phyloP scores from a whole-genome alignment of 2,888 invertebrate genomes.

The Melanostoma mellinum region DNA sequence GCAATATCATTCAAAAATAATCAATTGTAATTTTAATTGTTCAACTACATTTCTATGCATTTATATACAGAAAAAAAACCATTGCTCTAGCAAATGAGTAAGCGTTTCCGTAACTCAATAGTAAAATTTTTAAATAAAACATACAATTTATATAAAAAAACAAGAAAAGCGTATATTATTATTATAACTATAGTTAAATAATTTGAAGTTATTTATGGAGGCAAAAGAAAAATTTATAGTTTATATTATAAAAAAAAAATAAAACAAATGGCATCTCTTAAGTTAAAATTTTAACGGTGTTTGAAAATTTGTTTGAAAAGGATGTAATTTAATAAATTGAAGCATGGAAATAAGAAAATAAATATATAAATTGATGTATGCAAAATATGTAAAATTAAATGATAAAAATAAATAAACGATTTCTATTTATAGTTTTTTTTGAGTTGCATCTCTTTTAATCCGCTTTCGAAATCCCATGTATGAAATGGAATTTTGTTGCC shows the following conservation, averaged over 20 bases:
- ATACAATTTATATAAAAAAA: constrained; percentile 12
- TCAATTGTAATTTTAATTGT: constrained; percentile 11
- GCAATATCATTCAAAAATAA: constrained; percentile 20
- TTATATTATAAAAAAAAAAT: constrained; percentile 25
- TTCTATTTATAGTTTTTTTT: constrained; percentile 63
- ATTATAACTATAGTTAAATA: constrained; percentile 30
- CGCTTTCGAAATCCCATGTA: not conserved
- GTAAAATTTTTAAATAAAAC: constrained; percentile 35
- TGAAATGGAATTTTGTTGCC: not conserved
- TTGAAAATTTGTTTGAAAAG: constrained; percentile 32
- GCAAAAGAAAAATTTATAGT: constrained; percentile 19
- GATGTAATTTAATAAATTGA: constrained; percentile 51
- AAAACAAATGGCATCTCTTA: constrained; percentile 45
- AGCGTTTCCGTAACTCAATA: constrained; percentile 52
- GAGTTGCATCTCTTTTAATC: not conserved
- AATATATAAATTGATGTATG: constrained; percentile 58
- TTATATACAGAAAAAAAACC: constrained; percentile 50
- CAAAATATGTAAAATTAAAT: constrained; percentile 65
- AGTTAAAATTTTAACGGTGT: constrained; percentile 43
- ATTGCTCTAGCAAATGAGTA: constrained; percentile 46
- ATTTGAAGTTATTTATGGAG: constrained; percentile 39
- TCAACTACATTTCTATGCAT: constrained; percentile 56
- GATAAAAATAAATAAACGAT: constrained; percentile 61
- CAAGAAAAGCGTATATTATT: constrained; percentile 18
- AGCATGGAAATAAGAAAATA: constrained; percentile 30